Evolutionary conservation across 2,797 vertebrate genomes (phyloP).

Genomic region (Hoplostethus mediterraneus): DNA sequence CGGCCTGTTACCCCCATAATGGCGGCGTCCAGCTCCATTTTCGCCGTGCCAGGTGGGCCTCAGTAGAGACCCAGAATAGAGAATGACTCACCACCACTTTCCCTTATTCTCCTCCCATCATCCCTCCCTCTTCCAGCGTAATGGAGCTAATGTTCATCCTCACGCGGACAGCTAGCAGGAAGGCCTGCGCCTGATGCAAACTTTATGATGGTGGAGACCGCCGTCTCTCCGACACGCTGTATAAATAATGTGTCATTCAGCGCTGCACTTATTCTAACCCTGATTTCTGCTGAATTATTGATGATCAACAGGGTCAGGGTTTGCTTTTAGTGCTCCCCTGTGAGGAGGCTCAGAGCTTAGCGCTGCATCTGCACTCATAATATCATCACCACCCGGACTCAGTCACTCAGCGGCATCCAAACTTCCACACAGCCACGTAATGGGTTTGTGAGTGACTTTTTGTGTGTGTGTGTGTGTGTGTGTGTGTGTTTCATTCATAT

Average conservation of each 20-base stretch:
- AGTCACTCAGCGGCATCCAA: conserved; percentile 62
- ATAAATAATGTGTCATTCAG: conserved; percentile 85
- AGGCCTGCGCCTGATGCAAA: conserved; percentile 87
- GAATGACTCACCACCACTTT: conserved; percentile 65
- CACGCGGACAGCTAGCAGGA: conserved; percentile 81
- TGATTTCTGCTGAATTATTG: conserved; percentile 93
- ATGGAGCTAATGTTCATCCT: conserved; percentile 88
- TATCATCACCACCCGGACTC: conserved; percentile 78
- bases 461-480: conserved; percentile 11
- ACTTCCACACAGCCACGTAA: conserved; percentile 49
- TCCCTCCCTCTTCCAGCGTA: conserved; percentile 62
- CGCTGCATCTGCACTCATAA: conserved; percentile 84
- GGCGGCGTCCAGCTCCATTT: conserved; percentile 43
- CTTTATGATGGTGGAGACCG: conserved; percentile 87
- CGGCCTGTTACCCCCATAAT: conserved; percentile 31
- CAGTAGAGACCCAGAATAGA: conserved; percentile 42
- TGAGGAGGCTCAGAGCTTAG: conserved; percentile 67
- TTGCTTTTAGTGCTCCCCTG: conserved; percentile 91
- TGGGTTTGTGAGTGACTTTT: conserved; percentile 21
- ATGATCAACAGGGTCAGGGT: conserved; percentile 88
- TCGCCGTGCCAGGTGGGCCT: conserved; percentile 42
- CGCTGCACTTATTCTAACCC: conserved; percentile 92
- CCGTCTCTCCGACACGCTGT: conserved; percentile 67
- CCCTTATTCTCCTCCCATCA: conserved; percentile 21
- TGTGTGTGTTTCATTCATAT: conserved; percentile 5